Percentiles rank a stretch among this genome's conserved stretches.
Evolutionary conservation across 2,888 invertebrate genomes (phyloP).

Genomic region (Diaphora mendica): DNA sequence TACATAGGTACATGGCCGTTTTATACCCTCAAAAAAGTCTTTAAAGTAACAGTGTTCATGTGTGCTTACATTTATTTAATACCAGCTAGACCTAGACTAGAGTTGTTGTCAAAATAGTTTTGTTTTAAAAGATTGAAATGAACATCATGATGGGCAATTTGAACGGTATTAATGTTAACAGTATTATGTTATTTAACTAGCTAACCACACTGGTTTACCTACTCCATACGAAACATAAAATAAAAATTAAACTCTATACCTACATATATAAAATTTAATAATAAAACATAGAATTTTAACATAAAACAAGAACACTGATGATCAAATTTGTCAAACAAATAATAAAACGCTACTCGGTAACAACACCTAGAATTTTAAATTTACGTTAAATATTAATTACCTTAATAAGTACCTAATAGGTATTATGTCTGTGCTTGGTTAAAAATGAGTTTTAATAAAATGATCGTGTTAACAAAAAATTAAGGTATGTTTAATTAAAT

Average conservation of each 20-base stretch:
- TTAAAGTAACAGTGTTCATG: neutral
- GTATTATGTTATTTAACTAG: neutral
- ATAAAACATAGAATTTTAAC: neutral
- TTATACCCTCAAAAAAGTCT: neutral
- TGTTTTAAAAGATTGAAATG: neutral
- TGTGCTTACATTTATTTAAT: neutral
- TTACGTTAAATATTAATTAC: too few relatives aligned
- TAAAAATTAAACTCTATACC: too few relatives aligned
- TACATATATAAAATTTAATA: neutral
- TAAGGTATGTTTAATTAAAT: neutral
- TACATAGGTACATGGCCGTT: too few relatives aligned
- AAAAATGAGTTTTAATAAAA: neutral
- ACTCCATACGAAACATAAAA: neutral
- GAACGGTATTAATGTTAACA: too few relatives aligned
- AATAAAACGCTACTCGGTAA: neutral
- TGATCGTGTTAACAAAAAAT: neutral
- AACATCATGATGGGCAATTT: too few relatives aligned
- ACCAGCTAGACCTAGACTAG: neutral
- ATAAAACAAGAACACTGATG: neutral
- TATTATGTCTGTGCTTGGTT: neutral
- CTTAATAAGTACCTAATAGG: too few relatives aligned
- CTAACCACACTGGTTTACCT: slow-evolving; percentile 4
- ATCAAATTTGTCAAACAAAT: neutral
- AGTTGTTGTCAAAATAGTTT: neutral
- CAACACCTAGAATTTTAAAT: neutral